These are phyloP conservation scores for Poecile montanus DNA, from an alignment of 2,797 vertebrate genomes.

Conservation along the genomic window DNA sequence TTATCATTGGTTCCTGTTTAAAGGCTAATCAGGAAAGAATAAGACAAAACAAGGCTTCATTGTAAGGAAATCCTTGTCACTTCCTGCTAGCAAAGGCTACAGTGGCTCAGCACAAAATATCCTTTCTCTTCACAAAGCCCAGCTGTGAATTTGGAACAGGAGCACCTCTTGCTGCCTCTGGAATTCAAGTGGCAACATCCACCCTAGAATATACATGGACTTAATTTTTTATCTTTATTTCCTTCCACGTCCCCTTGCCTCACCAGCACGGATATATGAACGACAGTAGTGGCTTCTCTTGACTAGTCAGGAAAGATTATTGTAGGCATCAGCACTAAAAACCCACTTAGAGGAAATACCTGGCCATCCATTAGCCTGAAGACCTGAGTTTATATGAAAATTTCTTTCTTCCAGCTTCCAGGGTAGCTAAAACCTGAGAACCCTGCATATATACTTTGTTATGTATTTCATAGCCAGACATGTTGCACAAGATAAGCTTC, in stretches of 20 bases:
- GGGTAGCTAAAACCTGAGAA: slow-evolving; percentile 39
- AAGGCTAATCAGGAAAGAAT: slow-evolving; percentile 34
- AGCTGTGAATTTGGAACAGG: neutral
- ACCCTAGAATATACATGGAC: neutral
- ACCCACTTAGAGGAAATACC: slow-evolving; percentile 7
- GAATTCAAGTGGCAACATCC: neutral
- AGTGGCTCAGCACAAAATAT: slow-evolving; percentile 19
- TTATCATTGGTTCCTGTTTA: neutral
- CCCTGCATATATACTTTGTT: neutral
- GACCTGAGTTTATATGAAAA: slow-evolving; percentile 47
- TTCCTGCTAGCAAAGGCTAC: slow-evolving; percentile 21
- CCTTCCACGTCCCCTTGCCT: neutral
- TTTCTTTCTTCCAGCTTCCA: slow-evolving; percentile 53
- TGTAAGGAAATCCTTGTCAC: slow-evolving; percentile 18
- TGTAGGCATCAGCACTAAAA: neutral
- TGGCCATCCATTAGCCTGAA: slow-evolving; percentile 38
- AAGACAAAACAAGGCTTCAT: slow-evolving; percentile 12
- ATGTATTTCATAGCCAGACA: neutral
- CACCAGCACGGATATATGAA: neutral
- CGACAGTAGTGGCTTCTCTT: slow-evolving; percentile 18
- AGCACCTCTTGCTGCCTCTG: slow-evolving; percentile 3
- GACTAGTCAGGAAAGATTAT: slow-evolving; percentile 12
- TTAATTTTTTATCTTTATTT: neutral
- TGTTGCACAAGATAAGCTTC: slow-evolving; percentile 37
- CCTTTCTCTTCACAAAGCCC: slow-evolving; percentile 34